Percentiles rank a stretch among this genome's conserved stretches.
phyloP scores from a whole-genome alignment of 2,888 invertebrate species.

The Latrodectus elegans region DNA sequence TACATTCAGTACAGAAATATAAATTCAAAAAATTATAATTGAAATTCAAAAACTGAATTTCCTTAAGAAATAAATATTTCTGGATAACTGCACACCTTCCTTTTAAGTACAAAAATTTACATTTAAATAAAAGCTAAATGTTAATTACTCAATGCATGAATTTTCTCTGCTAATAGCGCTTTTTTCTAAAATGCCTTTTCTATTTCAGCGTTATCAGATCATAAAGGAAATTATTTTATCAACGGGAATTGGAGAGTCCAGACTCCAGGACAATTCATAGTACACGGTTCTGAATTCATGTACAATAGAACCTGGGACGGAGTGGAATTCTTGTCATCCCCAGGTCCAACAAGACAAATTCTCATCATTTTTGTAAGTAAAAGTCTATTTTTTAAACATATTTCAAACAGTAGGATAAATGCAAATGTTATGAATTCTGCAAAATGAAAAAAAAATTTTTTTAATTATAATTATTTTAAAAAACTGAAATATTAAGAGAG shows the following conservation, averaged over 20 bases:
- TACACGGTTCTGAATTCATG: constrained; percentile 74
- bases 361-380: constrained; percentile 74
- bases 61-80: too few relatives aligned
- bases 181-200: background rate
- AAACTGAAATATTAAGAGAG: too few relatives aligned
- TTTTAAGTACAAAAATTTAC: background rate
- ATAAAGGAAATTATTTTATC: constrained; percentile 24
- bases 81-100: too few relatives aligned
- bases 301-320: constrained; percentile 74
- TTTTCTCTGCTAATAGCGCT: background rate
- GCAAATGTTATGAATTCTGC: too few relatives aligned
- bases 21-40: too few relatives aligned
- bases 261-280: constrained; percentile 72
- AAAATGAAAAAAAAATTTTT: background rate
- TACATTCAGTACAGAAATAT: too few relatives aligned
- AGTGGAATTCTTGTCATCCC: constrained; percentile 73
- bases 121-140: background rate
- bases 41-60: too few relatives aligned
- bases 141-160: background rate
- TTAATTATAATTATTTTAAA: too few relatives aligned
- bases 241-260: constrained; percentile 60
- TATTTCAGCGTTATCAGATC: constrained; percentile 38
- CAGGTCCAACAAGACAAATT: constrained; percentile 74
- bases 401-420: background rate
- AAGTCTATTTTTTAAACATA: background rate